A percentile compares a stretch with the other conserved stretches of the same genome.
phyloP scores from a whole-genome alignment of 1,140 invertebrate species.

The Ceratitis capitata region DNA sequence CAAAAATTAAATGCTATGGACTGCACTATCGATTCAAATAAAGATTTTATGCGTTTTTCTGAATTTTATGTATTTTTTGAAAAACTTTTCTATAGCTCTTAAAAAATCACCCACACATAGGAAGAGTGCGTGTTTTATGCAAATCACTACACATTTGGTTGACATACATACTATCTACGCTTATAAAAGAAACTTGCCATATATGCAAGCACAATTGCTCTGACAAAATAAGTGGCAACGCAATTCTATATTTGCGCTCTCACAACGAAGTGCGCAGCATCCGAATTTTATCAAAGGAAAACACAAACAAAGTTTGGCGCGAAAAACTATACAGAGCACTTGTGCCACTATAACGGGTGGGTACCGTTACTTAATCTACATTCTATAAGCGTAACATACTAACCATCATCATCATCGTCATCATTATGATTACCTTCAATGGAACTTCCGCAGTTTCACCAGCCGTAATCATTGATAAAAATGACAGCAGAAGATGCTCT shows the following conservation, averaged over 20 bases:
- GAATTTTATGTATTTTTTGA: no score
- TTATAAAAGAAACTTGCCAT: no score
- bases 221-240: not conserved
- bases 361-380: not conserved
- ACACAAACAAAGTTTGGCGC: not conserved
- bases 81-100: no score
- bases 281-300: not conserved
- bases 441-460: not conserved
- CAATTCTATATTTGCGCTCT: not conserved
- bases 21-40: no score
- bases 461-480: slow-evolving; percentile 7
- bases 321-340: not conserved
- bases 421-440: not conserved
- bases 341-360: not conserved
- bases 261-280: not conserved
- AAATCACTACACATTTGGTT: no score
- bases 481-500: not conserved
- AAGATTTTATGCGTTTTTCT: no score
- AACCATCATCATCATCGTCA: not conserved
- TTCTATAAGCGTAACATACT: not conserved
- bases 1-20: no score
- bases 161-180: no score
- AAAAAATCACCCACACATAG: no score
- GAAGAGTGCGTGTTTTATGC: no score
- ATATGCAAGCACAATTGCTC: no score